Evolutionary conservation across 2,797 vertebrate species (phyloP), one percentile per base, ranked within the genome.

Genomic region (Melopsittacus undulatus): DNA sequence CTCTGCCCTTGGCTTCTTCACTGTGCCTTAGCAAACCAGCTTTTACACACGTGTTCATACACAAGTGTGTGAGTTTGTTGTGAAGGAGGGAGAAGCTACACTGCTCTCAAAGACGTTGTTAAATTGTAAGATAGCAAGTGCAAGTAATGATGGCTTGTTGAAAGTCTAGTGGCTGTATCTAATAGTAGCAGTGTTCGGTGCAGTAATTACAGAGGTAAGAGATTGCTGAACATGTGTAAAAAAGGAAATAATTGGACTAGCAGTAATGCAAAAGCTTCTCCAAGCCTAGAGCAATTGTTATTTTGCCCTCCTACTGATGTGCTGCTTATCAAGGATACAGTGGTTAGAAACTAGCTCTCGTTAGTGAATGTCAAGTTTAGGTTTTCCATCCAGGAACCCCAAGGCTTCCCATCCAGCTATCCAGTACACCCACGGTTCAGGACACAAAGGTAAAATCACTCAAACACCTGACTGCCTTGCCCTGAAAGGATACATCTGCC

Each of bases 221-320:
- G 90, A 51, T 38, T 90, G 93, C 90, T 81, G 90, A 95, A 94
- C 68, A 81, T 19, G 78, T 95, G 90, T 87, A 72, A 90, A 87
- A 94, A 93, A 56, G 68, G 86, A 93, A 96, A 90, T 96, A 96
- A 96, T 95, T 94, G 95, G 90, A 80, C 93, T 91, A 94, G 80
- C 88, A 93, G 78, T 68, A 92, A 94, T 21, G 86, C 86, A 95
- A 87, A 90, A 83, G 77, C 34, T 8, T 59, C 93, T 90, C 81
- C 75, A 36, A 89, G 93, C 95, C 91, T 62, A 34, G 20, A 96
- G 91, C 93, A 92, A 92, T 87, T 87, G 90, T 89, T 96, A 90
- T 88, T 92, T 93, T 94, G 80, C 87, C 88, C 92, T 94, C 93
- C 94, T 95, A 85, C 92, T 49, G 78, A 62, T 72, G 83, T 66